Conservation (phyloP, 2,888 invertebrate genomes). For the Eupithecia abbreviata region DNA sequence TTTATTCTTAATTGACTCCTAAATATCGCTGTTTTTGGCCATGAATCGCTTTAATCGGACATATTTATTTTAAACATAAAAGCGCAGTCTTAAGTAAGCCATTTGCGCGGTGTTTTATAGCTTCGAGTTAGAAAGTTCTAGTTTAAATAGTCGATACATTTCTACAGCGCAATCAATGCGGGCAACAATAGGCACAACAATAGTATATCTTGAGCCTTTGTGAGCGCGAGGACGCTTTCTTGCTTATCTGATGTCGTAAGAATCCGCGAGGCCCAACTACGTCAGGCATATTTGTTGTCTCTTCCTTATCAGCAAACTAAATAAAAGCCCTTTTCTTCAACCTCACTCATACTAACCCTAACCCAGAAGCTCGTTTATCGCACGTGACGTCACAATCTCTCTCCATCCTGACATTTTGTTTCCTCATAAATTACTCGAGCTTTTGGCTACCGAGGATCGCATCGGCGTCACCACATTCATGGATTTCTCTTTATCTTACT, state of each 20-base stretch:
- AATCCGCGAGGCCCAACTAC: slow-evolving; percentile 60
- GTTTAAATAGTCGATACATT: slow-evolving; percentile 54
- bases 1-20: slow-evolving; percentile 78
- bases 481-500: slow-evolving; percentile 65
- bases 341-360: slow-evolving; percentile 56
- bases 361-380: slow-evolving; percentile 65
- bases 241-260: slow-evolving; percentile 75
- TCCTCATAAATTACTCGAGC: slow-evolving; percentile 73
- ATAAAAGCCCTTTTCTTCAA: slow-evolving; percentile 60
- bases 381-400: slow-evolving; percentile 73
- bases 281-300: slow-evolving; percentile 65
- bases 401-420: slow-evolving; percentile 73
- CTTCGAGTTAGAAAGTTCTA: slow-evolving; percentile 39
- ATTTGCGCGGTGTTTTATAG: slow-evolving; percentile 54
- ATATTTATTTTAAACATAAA: slow-evolving; percentile 70
- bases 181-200: slow-evolving; percentile 71
- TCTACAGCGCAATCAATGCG: slow-evolving; percentile 73
- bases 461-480: slow-evolving; percentile 64
- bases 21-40: slow-evolving; percentile 77
- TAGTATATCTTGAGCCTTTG: slow-evolving; percentile 70
- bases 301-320: slow-evolving; percentile 64
- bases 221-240: slow-evolving; percentile 57
- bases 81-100: slow-evolving; percentile 61
- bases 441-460: slow-evolving; percentile 68
- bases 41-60: slow-evolving; percentile 74